These are phyloP conservation scores for Tamias sibiricus DNA, from an alignment of 2,113 vertebrate genomes.

Conservation along the genomic window DNA sequence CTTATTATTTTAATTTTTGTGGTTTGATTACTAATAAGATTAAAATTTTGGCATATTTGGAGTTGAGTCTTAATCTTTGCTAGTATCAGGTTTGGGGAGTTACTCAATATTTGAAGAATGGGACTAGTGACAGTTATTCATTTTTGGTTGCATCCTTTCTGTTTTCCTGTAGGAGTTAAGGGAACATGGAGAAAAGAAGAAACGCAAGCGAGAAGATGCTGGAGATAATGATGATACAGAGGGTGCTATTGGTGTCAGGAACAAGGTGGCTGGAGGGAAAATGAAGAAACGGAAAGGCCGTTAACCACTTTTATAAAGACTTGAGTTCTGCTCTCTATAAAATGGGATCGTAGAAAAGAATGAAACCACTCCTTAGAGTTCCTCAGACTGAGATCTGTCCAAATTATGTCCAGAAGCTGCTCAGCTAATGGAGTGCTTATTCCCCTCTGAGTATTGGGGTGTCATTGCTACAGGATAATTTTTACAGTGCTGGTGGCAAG, in stretches of 20 bases:
- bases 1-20: background rate
- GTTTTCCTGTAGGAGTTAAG: conserved; percentile 91
- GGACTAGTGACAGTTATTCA: background rate
- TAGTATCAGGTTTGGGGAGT: background rate
- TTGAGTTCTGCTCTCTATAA: background rate
- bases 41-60: background rate
- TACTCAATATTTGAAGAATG: background rate
- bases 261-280: conserved; percentile 94
- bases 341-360: background rate
- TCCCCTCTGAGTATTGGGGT: background rate
- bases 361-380: background rate
- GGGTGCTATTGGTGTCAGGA: conserved; percentile 93
- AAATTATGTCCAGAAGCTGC: background rate
- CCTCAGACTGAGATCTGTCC: background rate
- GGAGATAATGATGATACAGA: conserved; percentile 91
- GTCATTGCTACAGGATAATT: rapidly evolving
- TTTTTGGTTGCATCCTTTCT: background rate
- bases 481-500: background rate
- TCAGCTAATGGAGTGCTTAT: rapidly evolving
- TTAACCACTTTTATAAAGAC: conserved; percentile 53
- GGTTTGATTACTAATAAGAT: background rate
- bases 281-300: conserved; percentile 87
- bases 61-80: background rate
- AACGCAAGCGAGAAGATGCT: conserved; percentile 85
- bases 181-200: conserved; percentile 95